Conservation (phyloP, 2,797 vertebrate genomes). For the Rhinophrynus dorsalis region DNA sequence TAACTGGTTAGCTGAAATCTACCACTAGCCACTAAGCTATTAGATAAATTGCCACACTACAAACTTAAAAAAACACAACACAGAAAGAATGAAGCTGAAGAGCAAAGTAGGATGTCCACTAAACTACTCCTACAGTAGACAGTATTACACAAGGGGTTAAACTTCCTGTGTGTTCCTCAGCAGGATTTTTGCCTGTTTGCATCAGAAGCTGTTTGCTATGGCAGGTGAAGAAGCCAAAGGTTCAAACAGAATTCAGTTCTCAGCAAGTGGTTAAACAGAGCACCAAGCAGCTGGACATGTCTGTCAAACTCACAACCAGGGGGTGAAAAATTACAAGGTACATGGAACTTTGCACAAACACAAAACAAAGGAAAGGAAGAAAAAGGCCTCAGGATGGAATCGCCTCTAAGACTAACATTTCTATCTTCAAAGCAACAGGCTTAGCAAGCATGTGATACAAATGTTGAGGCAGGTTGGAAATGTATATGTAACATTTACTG, state of each 20-base stretch:
- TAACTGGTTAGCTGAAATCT: no score
- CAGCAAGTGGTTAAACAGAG: constrained; percentile 42
- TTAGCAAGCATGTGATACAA: constrained; percentile 2
- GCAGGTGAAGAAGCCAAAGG: constrained; percentile 33
- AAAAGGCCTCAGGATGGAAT: background rate
- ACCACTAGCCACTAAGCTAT: no score
- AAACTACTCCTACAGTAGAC: background rate
- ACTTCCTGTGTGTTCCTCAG: constrained; percentile 38
- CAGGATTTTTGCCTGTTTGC: constrained; percentile 1
- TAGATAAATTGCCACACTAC: no score
- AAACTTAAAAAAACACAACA: no score
- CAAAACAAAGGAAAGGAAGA: constrained; percentile 29
- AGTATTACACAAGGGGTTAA: background rate
- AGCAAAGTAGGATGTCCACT: no score
- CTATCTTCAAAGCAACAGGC: constrained; percentile 31
- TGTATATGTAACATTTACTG: background rate
- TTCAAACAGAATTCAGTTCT: constrained; percentile 37
- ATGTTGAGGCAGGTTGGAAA: constrained; percentile 1
- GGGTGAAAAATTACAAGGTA: constrained; percentile 39
- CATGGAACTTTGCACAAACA: constrained; percentile 1
- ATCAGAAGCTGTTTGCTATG: constrained; percentile 1
- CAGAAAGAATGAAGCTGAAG: no score
- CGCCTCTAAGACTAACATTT: constrained; percentile 10
- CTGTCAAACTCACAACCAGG: constrained; percentile 27
- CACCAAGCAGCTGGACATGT: constrained; percentile 35